Conservation (phyloP, 2,113 vertebrate species). For the Heloderma charlesbogerti region DNA sequence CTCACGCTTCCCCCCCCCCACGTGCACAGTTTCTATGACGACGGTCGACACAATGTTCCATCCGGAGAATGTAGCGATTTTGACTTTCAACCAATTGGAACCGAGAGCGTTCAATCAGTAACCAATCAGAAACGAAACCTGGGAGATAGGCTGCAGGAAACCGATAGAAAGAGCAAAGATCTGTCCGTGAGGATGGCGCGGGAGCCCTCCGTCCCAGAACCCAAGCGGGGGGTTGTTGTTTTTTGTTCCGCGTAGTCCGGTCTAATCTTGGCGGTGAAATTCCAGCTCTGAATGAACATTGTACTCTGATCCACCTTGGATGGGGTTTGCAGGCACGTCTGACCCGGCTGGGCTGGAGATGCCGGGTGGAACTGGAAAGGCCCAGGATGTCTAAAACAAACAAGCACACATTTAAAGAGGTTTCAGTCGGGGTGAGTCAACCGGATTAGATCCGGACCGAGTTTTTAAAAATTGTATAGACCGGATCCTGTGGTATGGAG, state of each 20-base stretch:
- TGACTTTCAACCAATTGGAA: constrained; percentile 26
- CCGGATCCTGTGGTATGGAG: not conserved
- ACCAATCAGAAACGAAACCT: constrained; percentile 26
- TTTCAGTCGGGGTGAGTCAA: not conserved
- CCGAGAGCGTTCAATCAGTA: not conserved
- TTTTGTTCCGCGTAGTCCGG: not conserved
- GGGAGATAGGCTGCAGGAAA: constrained; percentile 5
- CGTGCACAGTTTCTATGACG: constrained; percentile 45
- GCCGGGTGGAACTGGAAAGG: not conserved
- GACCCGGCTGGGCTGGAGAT: not conserved
- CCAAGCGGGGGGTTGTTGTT: not conserved
- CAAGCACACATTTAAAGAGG: not conserved
- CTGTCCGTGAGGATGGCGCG: not conserved
- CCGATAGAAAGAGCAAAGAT: constrained; percentile 8
- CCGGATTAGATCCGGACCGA: not conserved
- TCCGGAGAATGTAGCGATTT: constrained; percentile 1
- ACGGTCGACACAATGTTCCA: constrained; percentile 16
- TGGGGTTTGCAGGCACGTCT: not conserved
- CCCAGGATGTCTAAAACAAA: not conserved
- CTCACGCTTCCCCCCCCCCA: not conserved
- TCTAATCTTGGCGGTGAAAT: not conserved
- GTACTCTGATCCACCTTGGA: too few species aligned
- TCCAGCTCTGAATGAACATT: not conserved
- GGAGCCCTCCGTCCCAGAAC: not conserved
- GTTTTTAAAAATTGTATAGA: too few species aligned